Evolutionary conservation across 2,113 vertebrate species (phyloP).

Genomic region (Chamaetylas fuelleborni): DNA sequence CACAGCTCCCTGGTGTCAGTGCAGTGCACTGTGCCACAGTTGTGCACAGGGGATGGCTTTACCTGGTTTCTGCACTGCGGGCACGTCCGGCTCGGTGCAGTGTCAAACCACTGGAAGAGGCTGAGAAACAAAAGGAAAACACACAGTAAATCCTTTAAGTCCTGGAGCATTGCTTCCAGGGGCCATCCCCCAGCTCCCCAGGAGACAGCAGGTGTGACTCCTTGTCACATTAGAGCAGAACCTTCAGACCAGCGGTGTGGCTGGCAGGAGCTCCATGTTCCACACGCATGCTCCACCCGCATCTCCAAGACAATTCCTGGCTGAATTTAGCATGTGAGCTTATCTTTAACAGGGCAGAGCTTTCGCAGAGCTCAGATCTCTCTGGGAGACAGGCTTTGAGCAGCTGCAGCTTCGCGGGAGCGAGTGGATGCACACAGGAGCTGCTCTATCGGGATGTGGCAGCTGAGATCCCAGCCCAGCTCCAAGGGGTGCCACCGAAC

Average conservation of each 20-base stretch:
- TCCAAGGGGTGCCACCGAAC: not conserved
- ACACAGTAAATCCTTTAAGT: not conserved
- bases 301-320: not conserved
- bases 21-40: rapidly evolving
- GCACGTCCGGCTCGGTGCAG: conserved; percentile 89
- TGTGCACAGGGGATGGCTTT: not conserved
- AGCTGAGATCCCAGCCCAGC: not conserved
- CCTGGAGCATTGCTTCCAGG: not conserved
- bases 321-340: not conserved
- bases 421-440: rapidly evolving
- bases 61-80: conserved; percentile 95
- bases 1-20: rapidly evolving
- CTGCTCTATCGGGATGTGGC: not conserved
- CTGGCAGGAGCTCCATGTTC: rapidly evolving
- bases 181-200: not conserved
- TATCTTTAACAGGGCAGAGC: conserved; percentile 8
- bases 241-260: not conserved
- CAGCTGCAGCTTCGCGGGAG: not conserved
- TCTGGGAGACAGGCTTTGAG: not conserved
- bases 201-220: not conserved
- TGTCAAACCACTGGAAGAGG: conserved; percentile 92
- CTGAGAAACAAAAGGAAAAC: conserved; percentile 64
- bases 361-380: not conserved
- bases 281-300: not conserved
- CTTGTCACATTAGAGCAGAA: not conserved